phyloP scores from a whole-genome alignment of 2,888 invertebrate species.

The Stomorhina lunata region DNA sequence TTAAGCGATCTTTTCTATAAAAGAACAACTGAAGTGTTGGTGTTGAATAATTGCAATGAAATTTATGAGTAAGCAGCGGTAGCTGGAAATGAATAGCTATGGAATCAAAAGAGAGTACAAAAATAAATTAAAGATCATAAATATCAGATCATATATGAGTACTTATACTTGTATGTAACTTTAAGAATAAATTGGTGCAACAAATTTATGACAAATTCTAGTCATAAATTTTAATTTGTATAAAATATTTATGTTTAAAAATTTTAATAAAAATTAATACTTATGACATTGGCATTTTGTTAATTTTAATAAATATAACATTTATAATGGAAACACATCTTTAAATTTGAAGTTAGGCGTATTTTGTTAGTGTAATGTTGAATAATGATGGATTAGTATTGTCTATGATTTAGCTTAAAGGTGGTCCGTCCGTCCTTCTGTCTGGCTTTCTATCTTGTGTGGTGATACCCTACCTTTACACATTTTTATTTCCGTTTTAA shows the following conservation, averaged over 20 bases:
- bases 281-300: neutral
- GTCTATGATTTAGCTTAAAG: no score
- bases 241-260: neutral
- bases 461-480: no score
- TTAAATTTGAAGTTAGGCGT: no score
- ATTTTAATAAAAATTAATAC: neutral
- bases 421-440: no score
- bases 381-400: no score
- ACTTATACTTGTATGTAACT: no score
- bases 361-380: no score
- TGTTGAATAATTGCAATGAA: conserved; percentile 31
- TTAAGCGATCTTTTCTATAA: neutral
- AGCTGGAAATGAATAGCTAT: conserved; percentile 28
- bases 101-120: neutral
- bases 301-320: no score
- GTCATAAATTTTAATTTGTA: conserved; percentile 25
- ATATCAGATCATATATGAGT: no score
- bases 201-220: conserved; percentile 53
- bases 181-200: conserved; percentile 18
- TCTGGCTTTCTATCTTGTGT: no score
- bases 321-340: no score
- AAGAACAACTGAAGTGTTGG: conserved; percentile 24
- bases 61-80: conserved; percentile 51
- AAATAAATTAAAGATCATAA: neutral
- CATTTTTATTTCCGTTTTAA: conserved; percentile 21